Conservation (phyloP, 2,113 vertebrate genomes). For the Amblyopsis rosae region DNA sequence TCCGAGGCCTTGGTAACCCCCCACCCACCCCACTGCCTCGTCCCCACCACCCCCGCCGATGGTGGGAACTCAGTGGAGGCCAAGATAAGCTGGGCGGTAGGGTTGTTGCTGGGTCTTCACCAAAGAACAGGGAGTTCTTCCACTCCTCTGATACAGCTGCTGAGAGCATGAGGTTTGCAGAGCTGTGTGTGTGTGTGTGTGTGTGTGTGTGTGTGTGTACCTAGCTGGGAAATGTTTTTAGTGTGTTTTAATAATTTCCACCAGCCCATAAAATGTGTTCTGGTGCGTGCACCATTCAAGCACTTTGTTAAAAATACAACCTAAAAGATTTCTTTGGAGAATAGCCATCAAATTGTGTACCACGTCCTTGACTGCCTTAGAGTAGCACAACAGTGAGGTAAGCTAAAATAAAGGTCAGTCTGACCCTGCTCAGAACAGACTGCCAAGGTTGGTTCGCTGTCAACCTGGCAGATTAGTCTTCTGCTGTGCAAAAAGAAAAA, state of each 20-base stretch:
- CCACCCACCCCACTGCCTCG: constrained; percentile 24
- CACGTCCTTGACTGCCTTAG: constrained; percentile 21
- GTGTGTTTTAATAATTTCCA: no score
- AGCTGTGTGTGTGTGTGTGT: neutral
- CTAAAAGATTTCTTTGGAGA: constrained; percentile 10
- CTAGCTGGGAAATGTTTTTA: no score
- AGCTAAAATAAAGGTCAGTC: constrained; percentile 47
- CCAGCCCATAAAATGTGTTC: neutral
- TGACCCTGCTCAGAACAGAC: constrained; percentile 31
- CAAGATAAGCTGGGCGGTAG: neutral
- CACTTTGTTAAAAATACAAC: neutral
- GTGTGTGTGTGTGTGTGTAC: constrained; percentile 3
- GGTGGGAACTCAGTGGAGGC: constrained; percentile 51
- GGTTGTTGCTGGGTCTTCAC: no score
- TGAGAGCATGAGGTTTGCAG: no score
- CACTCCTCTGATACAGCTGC: no score
- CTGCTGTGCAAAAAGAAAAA: neutral
- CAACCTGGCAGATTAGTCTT: no score
- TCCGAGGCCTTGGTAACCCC: constrained; percentile 36
- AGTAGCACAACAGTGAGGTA: constrained; percentile 29
- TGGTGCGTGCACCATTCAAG: constrained; percentile 11
- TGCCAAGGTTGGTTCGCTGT: neutral
- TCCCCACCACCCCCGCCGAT: constrained; percentile 32
- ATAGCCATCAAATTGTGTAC: neutral
- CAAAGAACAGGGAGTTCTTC: no score